Conservation (phyloP, 2,797 vertebrate species). For the Hypotaenidia philippensis region DNA sequence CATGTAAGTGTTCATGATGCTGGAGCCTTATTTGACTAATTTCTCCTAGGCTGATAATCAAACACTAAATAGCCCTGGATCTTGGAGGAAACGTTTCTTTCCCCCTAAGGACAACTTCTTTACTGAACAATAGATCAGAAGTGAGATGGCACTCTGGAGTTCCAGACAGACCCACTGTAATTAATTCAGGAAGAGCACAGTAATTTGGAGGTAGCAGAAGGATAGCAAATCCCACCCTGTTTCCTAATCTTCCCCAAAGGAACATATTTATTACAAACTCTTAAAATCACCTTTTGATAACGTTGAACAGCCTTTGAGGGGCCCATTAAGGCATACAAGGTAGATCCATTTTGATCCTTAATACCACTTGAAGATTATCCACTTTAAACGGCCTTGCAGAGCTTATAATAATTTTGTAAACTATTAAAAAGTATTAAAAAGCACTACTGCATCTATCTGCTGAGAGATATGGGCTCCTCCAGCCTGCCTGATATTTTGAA, state of each 20-base stretch:
- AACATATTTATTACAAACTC: conserved; percentile 63
- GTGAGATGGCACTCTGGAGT: conserved; percentile 33
- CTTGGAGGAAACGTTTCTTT: conserved; percentile 54
- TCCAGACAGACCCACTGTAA: conserved; percentile 33
- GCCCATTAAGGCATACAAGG: conserved; percentile 56
- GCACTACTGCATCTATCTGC: conserved; percentile 27
- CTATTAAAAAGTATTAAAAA: conserved; percentile 64
- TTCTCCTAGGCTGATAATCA: conserved; percentile 67
- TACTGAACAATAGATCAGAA: conserved; percentile 40
- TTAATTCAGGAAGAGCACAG: conserved; percentile 56
- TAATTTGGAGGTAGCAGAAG: conserved; percentile 67
- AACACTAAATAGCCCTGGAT: conserved; percentile 27
- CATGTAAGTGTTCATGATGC: not conserved
- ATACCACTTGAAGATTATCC: conserved; percentile 63
- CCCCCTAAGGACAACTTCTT: conserved; percentile 45
- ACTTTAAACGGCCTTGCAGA: conserved; percentile 69
- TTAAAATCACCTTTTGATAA: conserved; percentile 72
- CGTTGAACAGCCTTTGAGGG: conserved; percentile 57
- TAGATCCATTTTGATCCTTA: conserved; percentile 68
- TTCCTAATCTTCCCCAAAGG: conserved; percentile 66
- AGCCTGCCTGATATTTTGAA: not conserved
- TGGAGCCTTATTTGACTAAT: conserved; percentile 40
- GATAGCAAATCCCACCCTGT: conserved; percentile 57
- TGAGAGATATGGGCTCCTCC: conserved; percentile 5
- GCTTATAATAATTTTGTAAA: conserved; percentile 65